Evolutionary conservation across 2,113 vertebrate species (phyloP).

Genomic region (Brachyhypopomus occidentalis): DNA sequence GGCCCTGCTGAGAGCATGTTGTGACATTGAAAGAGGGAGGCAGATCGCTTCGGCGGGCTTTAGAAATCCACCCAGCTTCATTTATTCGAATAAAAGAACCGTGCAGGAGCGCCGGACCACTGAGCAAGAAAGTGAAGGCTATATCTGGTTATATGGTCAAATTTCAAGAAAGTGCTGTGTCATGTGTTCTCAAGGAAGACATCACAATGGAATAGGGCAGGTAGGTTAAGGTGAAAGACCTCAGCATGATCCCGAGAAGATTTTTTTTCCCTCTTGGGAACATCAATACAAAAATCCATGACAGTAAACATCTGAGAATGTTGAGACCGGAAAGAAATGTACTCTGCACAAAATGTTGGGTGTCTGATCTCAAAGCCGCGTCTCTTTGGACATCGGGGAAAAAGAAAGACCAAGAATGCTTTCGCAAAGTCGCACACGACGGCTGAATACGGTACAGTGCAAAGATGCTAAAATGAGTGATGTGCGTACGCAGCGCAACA

Average conservation of each 20-base stretch:
- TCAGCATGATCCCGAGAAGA: too few relatives aligned
- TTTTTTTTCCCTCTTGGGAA: too few relatives aligned
- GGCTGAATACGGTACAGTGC: not conserved
- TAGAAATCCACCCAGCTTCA: not conserved
- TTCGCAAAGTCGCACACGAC: not conserved
- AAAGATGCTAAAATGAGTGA: not conserved
- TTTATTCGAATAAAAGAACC: not conserved
- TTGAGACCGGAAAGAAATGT: too few relatives aligned
- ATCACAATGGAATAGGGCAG: too few relatives aligned
- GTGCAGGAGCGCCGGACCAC: not conserved
- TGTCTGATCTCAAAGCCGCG: not conserved
- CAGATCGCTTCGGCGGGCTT: not conserved
- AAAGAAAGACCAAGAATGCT: not conserved
- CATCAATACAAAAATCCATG: too few relatives aligned
- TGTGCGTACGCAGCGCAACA: not conserved
- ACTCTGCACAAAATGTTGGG: not conserved
- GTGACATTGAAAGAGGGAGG: not conserved
- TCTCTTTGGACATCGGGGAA: too few relatives aligned
- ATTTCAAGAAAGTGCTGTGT: too few relatives aligned
- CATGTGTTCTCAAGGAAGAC: too few relatives aligned
- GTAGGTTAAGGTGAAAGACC: too few relatives aligned
- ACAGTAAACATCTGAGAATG: too few relatives aligned
- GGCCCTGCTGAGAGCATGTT: not conserved
- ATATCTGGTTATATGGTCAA: too few relatives aligned
- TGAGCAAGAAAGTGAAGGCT: too few relatives aligned